Evolutionary conservation across 2,113 vertebrate genomes (phyloP).

Genomic region (Pelobates fuscus): DNA sequence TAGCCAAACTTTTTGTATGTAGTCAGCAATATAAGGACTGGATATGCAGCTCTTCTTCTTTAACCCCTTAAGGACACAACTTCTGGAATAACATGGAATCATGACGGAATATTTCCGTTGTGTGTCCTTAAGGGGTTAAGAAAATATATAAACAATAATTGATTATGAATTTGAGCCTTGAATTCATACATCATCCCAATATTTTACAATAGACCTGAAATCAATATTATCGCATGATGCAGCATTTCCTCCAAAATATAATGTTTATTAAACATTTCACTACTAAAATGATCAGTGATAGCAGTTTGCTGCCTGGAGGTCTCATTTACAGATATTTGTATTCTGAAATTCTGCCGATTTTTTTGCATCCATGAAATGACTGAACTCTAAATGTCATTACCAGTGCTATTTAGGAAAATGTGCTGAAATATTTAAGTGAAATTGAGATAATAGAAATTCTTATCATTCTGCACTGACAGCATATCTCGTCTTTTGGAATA

Average conservation of each 20-base stretch:
- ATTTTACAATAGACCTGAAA: constrained; percentile 22
- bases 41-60: constrained; percentile 12
- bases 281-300: constrained; percentile 29
- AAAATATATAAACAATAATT: constrained; percentile 23
- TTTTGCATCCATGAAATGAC: background rate
- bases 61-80: no score
- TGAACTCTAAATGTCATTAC: constrained; percentile 32
- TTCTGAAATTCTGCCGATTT: constrained; percentile 14
- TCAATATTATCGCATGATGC: constrained; percentile 25
- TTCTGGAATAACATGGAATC: no score
- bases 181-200: constrained; percentile 33
- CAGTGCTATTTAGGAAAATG: constrained; percentile 1
- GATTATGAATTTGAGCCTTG: constrained; percentile 27
- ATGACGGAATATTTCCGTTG: no score
- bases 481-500: no score
- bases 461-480: no score
- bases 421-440: background rate
- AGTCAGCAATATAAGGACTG: constrained; percentile 17
- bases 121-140: no score
- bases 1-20: no score
- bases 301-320: constrained; percentile 14
- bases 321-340: constrained; percentile 15
- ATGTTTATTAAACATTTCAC: constrained; percentile 46
- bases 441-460: no score
- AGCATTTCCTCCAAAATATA: constrained; percentile 29